Evolutionary conservation across 2,888 invertebrate species (phyloP).

Genomic region (Orchesella flavescens): DNA sequence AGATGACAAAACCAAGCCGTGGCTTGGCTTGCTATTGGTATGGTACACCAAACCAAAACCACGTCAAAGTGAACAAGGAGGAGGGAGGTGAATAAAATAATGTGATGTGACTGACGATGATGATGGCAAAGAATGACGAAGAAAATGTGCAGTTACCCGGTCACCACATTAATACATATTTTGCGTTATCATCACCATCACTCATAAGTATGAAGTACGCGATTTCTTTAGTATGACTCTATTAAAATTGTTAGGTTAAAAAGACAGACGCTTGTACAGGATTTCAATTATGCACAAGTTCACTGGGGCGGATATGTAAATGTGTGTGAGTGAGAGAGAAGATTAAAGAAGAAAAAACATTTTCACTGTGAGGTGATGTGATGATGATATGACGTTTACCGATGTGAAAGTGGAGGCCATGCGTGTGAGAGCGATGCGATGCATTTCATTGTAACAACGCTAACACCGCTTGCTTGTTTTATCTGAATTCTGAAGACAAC

Average conservation of each 20-base stretch:
- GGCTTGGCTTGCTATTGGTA: background rate
- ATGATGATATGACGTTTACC: background rate
- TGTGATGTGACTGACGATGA: slow-evolving; percentile 4
- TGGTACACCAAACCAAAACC: background rate
- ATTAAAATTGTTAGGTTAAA: background rate
- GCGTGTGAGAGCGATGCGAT: background rate
- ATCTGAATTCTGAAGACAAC: background rate
- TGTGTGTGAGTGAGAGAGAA: too few relatives aligned
- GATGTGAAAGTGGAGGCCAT: slow-evolving; percentile 36
- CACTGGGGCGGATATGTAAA: slow-evolving; percentile 45
- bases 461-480: background rate
- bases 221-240: too few relatives aligned
- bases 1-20: slow-evolving; percentile 8
- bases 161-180: slow-evolving; percentile 42
- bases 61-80: background rate
- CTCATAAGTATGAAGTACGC: too few relatives aligned
- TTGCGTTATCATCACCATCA: slow-evolving; percentile 13
- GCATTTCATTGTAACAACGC: too few relatives aligned
- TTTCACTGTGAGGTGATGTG: background rate
- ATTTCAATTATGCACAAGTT: slow-evolving; percentile 28
- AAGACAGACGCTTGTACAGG: background rate
- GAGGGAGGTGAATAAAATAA: background rate
- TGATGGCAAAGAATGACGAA: background rate
- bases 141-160: slow-evolving; percentile 42
- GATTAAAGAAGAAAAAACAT: background rate